Evolutionary conservation across 1,140 invertebrate species (phyloP).

Genomic region (Lethrus apterus): DNA sequence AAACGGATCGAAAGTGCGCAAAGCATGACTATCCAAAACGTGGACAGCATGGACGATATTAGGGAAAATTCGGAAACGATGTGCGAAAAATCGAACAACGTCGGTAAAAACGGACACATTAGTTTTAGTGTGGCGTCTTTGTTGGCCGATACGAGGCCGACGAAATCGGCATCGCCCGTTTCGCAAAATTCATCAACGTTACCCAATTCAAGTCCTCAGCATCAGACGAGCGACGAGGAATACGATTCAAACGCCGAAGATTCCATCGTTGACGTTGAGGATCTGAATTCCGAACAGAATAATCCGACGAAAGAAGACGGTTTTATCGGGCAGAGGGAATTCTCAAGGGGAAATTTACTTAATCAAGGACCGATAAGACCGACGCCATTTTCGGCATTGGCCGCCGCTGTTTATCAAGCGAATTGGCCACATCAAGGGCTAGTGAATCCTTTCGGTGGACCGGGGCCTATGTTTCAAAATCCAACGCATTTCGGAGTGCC

Average conservation of each 20-base stretch:
- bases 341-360: slow-evolving; percentile 33
- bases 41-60: slow-evolving; percentile 32
- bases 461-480: slow-evolving; percentile 49
- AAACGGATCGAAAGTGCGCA: slow-evolving; percentile 33
- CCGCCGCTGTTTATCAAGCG: slow-evolving; percentile 48
- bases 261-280: slow-evolving; percentile 61
- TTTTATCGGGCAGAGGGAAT: slow-evolving; percentile 22
- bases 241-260: slow-evolving; percentile 59
- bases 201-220: slow-evolving; percentile 39
- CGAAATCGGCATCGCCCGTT: slow-evolving; percentile 35
- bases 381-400: slow-evolving; percentile 58
- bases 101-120: slow-evolving; percentile 44
- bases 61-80: slow-evolving; percentile 35
- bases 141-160: slow-evolving; percentile 54
- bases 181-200: slow-evolving; percentile 35
- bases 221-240: slow-evolving; percentile 52
- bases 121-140: slow-evolving; percentile 64
- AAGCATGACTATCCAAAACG: slow-evolving; percentile 41
- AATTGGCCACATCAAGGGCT: slow-evolving; percentile 50
- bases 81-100: slow-evolving; percentile 40
- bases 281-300: slow-evolving; percentile 49
- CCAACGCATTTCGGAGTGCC: slow-evolving; percentile 50
- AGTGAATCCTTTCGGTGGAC: slow-evolving; percentile 44
- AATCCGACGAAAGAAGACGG: slow-evolving; percentile 20
- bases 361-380: slow-evolving; percentile 52